Percentiles rank a stretch among this genome's conserved stretches.
These are phyloP conservation scores for Genyomyrus donnyi DNA, from an alignment of 2,113 vertebrate genomes.

Conservation along the genomic window DNA sequence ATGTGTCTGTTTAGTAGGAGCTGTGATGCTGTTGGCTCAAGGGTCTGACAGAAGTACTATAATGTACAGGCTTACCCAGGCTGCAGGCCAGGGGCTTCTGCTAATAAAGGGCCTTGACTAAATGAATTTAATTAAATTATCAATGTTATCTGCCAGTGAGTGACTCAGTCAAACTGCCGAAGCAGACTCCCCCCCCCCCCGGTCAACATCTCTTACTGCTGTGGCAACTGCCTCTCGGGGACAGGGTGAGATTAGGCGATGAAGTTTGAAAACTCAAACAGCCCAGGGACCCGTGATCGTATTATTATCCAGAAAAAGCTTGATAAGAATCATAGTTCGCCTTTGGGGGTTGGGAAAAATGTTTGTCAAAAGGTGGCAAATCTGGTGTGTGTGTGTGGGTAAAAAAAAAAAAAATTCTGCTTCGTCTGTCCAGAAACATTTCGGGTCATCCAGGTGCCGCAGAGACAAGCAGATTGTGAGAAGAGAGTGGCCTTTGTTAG, in stretches of 20 bases:
- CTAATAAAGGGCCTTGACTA: background rate
- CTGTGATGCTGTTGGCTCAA: background rate
- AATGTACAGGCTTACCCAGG: background rate
- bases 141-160: background rate
- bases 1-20: background rate
- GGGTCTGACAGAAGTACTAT: background rate
- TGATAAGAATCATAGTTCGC: background rate
- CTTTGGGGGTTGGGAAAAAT: background rate
- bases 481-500: constrained; percentile 10
- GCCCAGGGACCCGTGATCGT: background rate
- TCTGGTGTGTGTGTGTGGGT: background rate
- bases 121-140: background rate
- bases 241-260: background rate
- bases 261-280: background rate
- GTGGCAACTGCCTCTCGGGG: background rate
- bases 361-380: background rate
- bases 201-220: background rate
- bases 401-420: background rate
- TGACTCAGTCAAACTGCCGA: background rate
- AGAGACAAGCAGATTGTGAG: background rate
- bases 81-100: background rate
- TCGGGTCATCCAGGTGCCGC: background rate
- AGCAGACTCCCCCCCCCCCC: too few species aligned
- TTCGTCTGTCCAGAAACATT: background rate
- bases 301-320: background rate